Evolutionary conservation across 2,797 vertebrate species (phyloP), one percentile per base, ranked within the genome.

Genomic region (Pygocentrus nattereri): DNA sequence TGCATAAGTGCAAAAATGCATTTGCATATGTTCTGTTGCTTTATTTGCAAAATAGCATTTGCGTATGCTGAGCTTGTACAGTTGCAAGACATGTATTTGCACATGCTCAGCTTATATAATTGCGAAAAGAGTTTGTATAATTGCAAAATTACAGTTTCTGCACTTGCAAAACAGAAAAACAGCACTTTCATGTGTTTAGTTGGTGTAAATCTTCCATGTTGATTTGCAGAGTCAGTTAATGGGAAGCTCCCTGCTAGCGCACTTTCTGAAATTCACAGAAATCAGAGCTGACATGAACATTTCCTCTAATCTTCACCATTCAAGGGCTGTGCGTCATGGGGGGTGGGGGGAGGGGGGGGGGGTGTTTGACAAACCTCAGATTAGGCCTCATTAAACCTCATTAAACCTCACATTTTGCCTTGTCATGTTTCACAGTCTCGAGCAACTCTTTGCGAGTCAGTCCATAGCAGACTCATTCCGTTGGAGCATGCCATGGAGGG

Each of bases 361-460:
- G 25, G 25, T 31, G 16, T 59, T 59, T 50, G 69, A 67, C 34
- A 56, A 62, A 64, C 50, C 74, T 62, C 38, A 49, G 5, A 81
- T 81, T 75, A 68, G 74, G 52, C 41, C 64, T 84, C 58, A 79
- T 74, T 79, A 61, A 49, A 25, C 44, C 54, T 70, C 62, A 80
- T 50, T 77, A 62, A 77, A 49, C 21, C 19, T 67, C 75, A 62
- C 49, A 75, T 70, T 64, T 70, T 64, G 30, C 52, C 65, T 69
- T 74, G 73, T 80, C 65, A 75, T 76, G 73, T 80, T 54, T 69
- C 67, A 76, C 65, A 64, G 73, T 72, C 61, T 23, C 21, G 21
- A n/a, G 65, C 41, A 30, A 44, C 19, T 54, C 52, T 68, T 65
- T 44, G 38, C 38, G 5, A 67, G 50, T 58, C 50, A 59, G 74